Conservation (phyloP, 2,113 vertebrate genomes). For the Plectropomus leopardus region DNA sequence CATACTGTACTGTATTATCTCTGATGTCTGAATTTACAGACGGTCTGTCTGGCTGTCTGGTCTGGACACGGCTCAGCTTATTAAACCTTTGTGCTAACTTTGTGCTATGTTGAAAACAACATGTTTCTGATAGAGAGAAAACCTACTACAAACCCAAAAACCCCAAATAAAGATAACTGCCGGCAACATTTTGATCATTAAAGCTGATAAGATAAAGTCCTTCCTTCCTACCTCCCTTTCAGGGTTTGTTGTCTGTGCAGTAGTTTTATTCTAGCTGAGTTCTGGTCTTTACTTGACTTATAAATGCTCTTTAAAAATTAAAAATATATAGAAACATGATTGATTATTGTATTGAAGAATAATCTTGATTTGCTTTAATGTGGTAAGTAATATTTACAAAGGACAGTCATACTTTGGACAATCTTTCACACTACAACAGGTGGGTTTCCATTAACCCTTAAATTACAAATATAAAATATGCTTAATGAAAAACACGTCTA, state of each 20-base stretch:
- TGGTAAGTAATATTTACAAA: background rate
- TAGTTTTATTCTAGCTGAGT: background rate
- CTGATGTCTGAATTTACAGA: background rate
- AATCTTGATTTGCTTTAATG: background rate
- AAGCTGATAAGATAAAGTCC: constrained; percentile 6
- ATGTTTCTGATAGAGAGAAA: background rate
- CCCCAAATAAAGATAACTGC: background rate
- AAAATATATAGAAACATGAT: background rate
- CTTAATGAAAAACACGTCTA: too few species aligned
- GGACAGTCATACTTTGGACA: background rate
- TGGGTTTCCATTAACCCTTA: too few species aligned
- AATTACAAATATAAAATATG: too few species aligned
- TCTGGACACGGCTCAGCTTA: background rate
- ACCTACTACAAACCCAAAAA: background rate
- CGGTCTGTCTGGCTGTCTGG: background rate
- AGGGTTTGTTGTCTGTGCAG: background rate
- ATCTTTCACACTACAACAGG: too few species aligned
- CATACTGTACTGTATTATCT: background rate
- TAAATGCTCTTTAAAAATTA: background rate
- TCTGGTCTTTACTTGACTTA: background rate
- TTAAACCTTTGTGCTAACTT: background rate
- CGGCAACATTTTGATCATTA: background rate
- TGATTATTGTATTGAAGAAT: background rate
- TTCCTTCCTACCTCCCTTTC: constrained; percentile 6
- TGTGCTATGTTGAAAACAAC: background rate